A percentile compares a stretch with the other conserved stretches of the same genome.
Evolutionary conservation across 2,888 invertebrate species (phyloP).

Genomic region (Nomada fabriciana): DNA sequence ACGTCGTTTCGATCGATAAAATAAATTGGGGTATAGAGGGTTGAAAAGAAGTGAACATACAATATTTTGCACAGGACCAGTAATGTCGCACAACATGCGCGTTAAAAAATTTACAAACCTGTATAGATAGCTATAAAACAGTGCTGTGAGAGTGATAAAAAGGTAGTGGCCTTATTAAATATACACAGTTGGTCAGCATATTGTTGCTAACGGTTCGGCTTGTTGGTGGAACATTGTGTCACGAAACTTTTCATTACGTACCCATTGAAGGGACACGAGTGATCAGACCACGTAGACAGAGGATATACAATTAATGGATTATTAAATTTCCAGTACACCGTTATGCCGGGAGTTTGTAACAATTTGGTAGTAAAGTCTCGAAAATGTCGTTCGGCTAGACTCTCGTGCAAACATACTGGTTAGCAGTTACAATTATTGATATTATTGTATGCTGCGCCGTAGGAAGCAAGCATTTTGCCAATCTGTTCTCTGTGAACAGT

Average conservation of each 20-base stretch:
- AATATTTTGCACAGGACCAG: no score
- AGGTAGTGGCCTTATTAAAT: constrained; percentile 22
- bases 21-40: no score
- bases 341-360: constrained; percentile 42
- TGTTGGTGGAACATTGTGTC: constrained; percentile 6
- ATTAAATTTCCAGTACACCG: constrained; percentile 51
- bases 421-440: constrained; percentile 57
- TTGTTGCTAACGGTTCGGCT: not conserved
- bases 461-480: constrained; percentile 30
- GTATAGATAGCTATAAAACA: not conserved
- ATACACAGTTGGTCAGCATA: not conserved
- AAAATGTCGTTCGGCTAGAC: constrained; percentile 56
- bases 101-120: not conserved
- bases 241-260: constrained; percentile 50
- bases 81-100: no score
- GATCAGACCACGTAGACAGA: constrained; percentile 24
- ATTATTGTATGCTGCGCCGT: constrained; percentile 35
- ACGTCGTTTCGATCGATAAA: no score
- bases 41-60: no score
- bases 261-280: constrained; percentile 38
- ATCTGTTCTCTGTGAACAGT: constrained; percentile 11
- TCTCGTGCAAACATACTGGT: constrained; percentile 22
- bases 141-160: constrained; percentile 37
- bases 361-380: constrained; percentile 46
- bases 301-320: constrained; percentile 55